These are phyloP conservation scores for Hemistola chrysoprasaria DNA, from an alignment of 2,888 invertebrate species.

Conservation along the genomic window DNA sequence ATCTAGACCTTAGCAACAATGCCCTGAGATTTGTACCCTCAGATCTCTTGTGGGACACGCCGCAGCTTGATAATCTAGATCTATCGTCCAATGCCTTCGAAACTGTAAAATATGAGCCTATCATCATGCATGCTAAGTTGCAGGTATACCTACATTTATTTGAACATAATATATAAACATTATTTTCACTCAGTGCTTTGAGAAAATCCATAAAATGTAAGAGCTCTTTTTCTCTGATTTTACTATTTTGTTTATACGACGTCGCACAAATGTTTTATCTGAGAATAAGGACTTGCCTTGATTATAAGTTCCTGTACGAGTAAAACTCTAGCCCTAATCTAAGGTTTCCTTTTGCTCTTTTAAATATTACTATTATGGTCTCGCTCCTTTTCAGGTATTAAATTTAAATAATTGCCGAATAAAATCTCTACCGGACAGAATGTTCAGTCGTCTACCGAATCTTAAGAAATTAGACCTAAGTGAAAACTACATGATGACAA, in stretches of 20 bases:
- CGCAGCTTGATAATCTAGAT: constrained; percentile 76
- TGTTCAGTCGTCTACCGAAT: constrained; percentile 80
- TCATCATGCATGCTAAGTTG: constrained; percentile 78
- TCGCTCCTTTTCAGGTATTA: constrained; percentile 66
- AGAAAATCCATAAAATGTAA: too few species aligned
- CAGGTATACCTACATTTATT: constrained; percentile 54
- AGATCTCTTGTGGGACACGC: constrained; percentile 81
- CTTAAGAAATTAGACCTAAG: constrained; percentile 82
- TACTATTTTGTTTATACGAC: too few species aligned
- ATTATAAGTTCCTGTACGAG: too few species aligned
- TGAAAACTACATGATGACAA: constrained; percentile 81
- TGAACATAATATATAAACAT: too few species aligned
- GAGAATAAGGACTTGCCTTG: too few species aligned
- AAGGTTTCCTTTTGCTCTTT: too few species aligned
- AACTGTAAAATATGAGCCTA: constrained; percentile 75
- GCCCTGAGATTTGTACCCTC: constrained; percentile 79
- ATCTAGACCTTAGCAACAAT: constrained; percentile 84
- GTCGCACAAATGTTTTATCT: too few species aligned
- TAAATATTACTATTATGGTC: neutral
- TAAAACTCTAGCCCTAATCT: too few species aligned
- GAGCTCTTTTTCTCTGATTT: too few species aligned
- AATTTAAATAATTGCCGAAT: constrained; percentile 83
- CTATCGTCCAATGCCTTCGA: constrained; percentile 84
- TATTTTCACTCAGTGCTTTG: too few species aligned
- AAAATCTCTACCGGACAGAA: constrained; percentile 70